Conservation (phyloP, 2,797 vertebrate genomes). For the Austrolebias charrua region DNA sequence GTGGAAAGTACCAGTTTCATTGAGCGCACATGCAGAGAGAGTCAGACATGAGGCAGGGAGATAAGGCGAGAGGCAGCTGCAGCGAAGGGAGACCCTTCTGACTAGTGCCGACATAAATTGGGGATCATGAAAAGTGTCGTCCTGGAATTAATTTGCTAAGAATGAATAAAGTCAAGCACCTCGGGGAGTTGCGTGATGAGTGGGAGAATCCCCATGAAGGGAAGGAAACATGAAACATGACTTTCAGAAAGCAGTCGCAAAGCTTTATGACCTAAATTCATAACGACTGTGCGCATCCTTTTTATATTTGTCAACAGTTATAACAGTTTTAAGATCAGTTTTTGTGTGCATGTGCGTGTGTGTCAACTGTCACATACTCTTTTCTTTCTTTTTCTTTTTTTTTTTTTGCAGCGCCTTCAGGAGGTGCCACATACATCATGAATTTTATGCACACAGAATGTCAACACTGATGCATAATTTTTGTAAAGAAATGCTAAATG, state of each 20-base stretch:
- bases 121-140: constrained; percentile 71
- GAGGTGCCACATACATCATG: constrained; percentile 70
- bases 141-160: constrained; percentile 65
- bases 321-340: not conserved
- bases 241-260: constrained; percentile 51
- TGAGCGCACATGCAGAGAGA: constrained; percentile 58
- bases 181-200: constrained; percentile 18
- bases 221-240: constrained; percentile 43
- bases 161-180: constrained; percentile 68
- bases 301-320: constrained; percentile 11
- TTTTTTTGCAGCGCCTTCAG: constrained; percentile 59
- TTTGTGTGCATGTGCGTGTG: constrained; percentile 8
- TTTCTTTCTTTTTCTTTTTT: constrained; percentile 21
- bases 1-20: constrained; percentile 69
- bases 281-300: constrained; percentile 9
- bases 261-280: constrained; percentile 40
- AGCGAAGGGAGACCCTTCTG: constrained; percentile 46
- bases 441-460: constrained; percentile 77
- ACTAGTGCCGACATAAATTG: constrained; percentile 67
- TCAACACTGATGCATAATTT: constrained; percentile 76
- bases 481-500: constrained; percentile 72
- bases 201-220: constrained; percentile 29
- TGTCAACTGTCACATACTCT: constrained; percentile 53
- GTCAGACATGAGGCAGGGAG: constrained; percentile 60
- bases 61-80: constrained; percentile 53